Base-by-base conservation (phyloP, 2,797 vertebrate species). In the Dicrostonyx torquatus region DNA sequence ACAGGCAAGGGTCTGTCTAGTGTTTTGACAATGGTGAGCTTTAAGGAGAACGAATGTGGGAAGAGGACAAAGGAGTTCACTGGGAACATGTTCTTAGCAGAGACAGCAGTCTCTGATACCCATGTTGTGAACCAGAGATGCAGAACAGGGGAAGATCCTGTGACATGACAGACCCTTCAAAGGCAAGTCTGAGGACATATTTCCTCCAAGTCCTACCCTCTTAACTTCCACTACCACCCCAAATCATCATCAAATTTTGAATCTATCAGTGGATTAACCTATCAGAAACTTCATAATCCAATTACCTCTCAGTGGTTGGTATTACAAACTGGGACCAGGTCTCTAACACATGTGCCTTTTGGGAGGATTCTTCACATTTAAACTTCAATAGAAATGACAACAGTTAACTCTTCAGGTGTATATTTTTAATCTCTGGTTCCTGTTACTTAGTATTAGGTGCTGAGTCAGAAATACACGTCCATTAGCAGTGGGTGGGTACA, bases 391-490 rank as follows among this genome's bases (percentile, higher is more conserved):
- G 20, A 48, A 73, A 62, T 55, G 53, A 62, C n/a, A n/a, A 43
- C 13, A 15, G 50, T 13, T 66, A 64, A 83, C 50, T 43, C 20
- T 70, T 18, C 22, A 31, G 0, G 78, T 40, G n/a, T 22, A 17
- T 68, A 0, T 29, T 73, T 31, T 66, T 37, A 37, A 50, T 50
- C 26, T 92, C 48, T 77, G 3, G 48, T 29, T 87, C 31, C 43
- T 85, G 14, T 15, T 24, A 82, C n/a, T 77, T 87, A 86, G 83
- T 90, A 26, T 24, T 43, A 68, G 17, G 24, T 68, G 13, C 53
- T 62, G 34, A 60, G 34, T 17, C 64, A 85, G 95, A 95, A 43
- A 77, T 68, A 79, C 91, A 82, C 15, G 17, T 58, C 24, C 73
- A 20, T 62, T 17, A 34, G 17, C 73, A 4, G 2, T 40, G 43